Evolutionary conservation across 2,888 invertebrate species (phyloP), one percentile per base, ranked within the genome.

Genomic region (Metalampra italica): DNA sequence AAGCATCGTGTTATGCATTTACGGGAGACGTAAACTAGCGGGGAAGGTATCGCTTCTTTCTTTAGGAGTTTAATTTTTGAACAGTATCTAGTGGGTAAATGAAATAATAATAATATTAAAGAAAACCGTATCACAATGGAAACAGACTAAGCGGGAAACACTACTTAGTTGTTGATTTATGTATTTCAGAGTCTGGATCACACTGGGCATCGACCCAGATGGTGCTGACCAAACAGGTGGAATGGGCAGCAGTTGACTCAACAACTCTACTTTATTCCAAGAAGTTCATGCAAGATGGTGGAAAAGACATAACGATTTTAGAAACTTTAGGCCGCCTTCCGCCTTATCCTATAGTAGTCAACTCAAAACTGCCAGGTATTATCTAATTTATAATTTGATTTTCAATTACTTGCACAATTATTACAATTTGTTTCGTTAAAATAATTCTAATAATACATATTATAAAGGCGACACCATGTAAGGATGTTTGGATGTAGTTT

Each of bases 271-370:
- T 90, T 7, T 88, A 87, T 56, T 88, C 90, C 50, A 90, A 91
- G 60, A 87, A 87, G 57, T 85, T 82, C 56, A 87, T 92, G 81
- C 91, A 91, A 42, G 90, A 91, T 65, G 82, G 90, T 45, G 90
- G 90, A 15, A 90, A 90, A 59, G 90, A 92, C 44, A 80, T 93
- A 39, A 79, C 80, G 43, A 85, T 91, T 9, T 73, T 94, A 58
- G 90, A 90, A 55, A 92, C 93, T 29, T 77, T 93, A 59, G 94
- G 94, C 14, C 92, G 93, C 13, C 74, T 93, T 38, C 93, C 94
- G 1, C 91, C 93, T 0, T 93, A 93, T 62, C 92, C 93, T 1
- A 83, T 94, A 40, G 90, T 93, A 43, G 84, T 91, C 49, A 93
- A 92, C 64, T 73, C 86, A 14, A 87, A 87, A 51, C 66, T 93